Evolutionary conservation across 2,888 invertebrate species (phyloP).

Genomic region (Oasisia sp.): DNA sequence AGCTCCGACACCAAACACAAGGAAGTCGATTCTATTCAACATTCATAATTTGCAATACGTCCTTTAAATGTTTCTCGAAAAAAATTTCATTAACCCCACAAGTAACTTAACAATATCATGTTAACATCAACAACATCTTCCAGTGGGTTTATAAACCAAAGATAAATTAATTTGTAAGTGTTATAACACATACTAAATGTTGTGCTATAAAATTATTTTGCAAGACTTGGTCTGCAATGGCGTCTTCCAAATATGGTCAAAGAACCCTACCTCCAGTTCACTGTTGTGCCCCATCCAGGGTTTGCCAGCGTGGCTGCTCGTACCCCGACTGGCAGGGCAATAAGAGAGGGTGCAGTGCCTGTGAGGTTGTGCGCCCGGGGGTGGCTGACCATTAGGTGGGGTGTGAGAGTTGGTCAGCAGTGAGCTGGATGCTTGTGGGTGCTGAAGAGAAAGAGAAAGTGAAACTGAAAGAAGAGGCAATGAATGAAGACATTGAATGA

Average conservation of each 20-base stretch:
- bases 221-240: background rate
- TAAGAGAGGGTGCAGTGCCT: conserved; percentile 13
- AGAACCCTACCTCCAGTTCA: conserved; percentile 9
- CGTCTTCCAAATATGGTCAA: background rate
- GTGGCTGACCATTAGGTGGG: background rate
- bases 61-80: background rate
- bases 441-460: background rate
- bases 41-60: background rate
- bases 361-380: background rate
- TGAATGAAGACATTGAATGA: too few species aligned
- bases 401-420: background rate
- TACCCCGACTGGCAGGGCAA: background rate
- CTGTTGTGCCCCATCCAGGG: background rate
- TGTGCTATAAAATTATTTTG: background rate
- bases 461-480: background rate
- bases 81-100: background rate
- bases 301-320: background rate
- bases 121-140: background rate
- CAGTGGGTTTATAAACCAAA: background rate
- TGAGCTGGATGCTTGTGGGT: background rate
- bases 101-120: background rate
- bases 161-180: background rate
- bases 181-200: background rate
- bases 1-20: background rate
- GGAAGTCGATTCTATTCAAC: background rate